Base-by-base conservation (phyloP, 2,113 vertebrate genomes). In the Mesembrinibis cayennensis region DNA sequence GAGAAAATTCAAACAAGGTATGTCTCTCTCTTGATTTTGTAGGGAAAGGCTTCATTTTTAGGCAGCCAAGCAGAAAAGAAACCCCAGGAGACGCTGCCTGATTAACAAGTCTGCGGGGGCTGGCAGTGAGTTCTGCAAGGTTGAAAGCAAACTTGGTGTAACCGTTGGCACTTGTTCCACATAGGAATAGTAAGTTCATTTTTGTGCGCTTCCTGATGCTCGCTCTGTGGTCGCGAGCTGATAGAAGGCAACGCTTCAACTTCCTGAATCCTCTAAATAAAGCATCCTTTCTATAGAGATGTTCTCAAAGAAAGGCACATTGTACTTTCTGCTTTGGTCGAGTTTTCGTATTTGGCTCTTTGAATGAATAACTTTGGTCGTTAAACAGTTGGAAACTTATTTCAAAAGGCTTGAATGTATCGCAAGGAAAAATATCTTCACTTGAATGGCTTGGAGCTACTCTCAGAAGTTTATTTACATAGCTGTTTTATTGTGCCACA, bases 221-320 rank as follows among this genome's bases (percentile, higher is more conserved):
- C 12, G 50, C 81, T 92, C 93, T 94, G 95, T n/a, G 81, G 96
- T 66, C 16, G n/a, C 3, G 84, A 91, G 91, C 87, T 85, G 93
- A 95, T 82, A 94, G 95, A 95, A 85, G 84, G 95, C 94, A 95
- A 77, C 1, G 26, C 83, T 92, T 87, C 38, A 23, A 73, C 97
- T 97, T 97, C 97, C 97, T 96, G 96, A 86, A 34, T 42, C 71
- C 89, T 88, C 91, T 66, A 89, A 93, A 97, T 90, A 97, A 95
- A 95, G 93, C 95, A 77, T 85, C 93, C 93, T 85, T 97, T 97
- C 87, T 96, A 3, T 4, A 45, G 2, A 71, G 89, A 56, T 12
- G 40, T 26, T 55, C 50, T 16, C 49, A 66, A 50, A 96, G 87
- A 97, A 95, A 82, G 87, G 71, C 87, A 88, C 91, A 34, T 88